Percentiles rank a stretch among this genome's conserved stretches.
phyloP scores from a whole-genome alignment of 2,797 vertebrate species.

The Borostomias antarcticus region DNA sequence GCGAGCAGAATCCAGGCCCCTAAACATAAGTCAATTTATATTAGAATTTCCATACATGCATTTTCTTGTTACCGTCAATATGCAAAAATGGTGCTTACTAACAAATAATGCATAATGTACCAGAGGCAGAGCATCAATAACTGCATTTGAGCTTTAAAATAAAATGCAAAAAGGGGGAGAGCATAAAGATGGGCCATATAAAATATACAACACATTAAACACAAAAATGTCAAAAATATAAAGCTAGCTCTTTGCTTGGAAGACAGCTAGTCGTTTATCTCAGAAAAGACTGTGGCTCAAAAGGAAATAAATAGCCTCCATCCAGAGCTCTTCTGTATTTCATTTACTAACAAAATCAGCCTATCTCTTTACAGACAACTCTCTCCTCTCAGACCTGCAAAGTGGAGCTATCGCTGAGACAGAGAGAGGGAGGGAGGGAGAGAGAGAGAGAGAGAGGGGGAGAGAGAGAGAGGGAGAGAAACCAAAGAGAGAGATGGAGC shows the following conservation, averaged over 20 bases:
- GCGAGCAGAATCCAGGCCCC: constrained; percentile 88
- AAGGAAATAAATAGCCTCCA: constrained; percentile 78
- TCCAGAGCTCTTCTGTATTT: constrained; percentile 71
- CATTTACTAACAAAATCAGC: constrained; percentile 78
- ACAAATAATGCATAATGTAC: constrained; percentile 99
- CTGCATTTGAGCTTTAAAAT: constrained; percentile 93
- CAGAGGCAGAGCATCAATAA: constrained; percentile 91
- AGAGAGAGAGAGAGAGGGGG: constrained; percentile 36
- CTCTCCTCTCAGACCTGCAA: constrained; percentile 56
- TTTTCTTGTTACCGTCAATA: constrained; percentile 99
- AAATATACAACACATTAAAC: constrained; percentile 83
- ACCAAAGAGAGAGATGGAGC: constrained; percentile 16
- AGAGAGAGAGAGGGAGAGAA: constrained; percentile 20
- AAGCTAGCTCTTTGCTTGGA: constrained; percentile 75
- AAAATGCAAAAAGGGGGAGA: constrained; percentile 84
- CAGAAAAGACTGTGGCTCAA: constrained; percentile 60
- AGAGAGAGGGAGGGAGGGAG: constrained; percentile 17
- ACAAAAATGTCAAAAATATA: constrained; percentile 85
- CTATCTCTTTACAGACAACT: constrained; percentile 69
- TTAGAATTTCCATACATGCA: constrained; percentile 99
- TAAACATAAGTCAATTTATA: constrained; percentile 99
- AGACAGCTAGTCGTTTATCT: constrained; percentile 81
- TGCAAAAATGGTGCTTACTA: constrained; percentile 99
- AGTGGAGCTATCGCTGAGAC: constrained; percentile 38
- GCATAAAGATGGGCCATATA: constrained; percentile 74